phyloP scores from a whole-genome alignment of 2,113 vertebrate genomes.

The Callopanchax toddi region DNA sequence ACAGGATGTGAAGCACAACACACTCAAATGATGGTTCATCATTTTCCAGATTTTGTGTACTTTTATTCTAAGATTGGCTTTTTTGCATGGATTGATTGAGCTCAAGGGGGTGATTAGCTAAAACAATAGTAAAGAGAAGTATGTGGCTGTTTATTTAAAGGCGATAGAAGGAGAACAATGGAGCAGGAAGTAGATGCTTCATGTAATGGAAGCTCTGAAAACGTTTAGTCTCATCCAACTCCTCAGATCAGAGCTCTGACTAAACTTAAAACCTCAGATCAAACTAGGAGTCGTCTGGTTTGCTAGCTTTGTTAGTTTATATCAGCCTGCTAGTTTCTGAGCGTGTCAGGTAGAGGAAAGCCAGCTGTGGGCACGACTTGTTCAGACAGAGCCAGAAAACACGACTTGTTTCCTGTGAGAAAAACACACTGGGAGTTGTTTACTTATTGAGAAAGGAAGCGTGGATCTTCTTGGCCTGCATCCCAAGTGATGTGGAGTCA shows the following conservation, averaged over 20 bases:
- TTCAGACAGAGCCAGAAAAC: constrained; percentile 36
- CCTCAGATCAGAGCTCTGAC: constrained; percentile 14
- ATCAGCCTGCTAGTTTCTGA: constrained; percentile 4
- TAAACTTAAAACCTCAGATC: constrained; percentile 4
- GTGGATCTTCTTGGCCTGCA: constrained; percentile 11
- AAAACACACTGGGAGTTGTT: constrained; percentile 40
- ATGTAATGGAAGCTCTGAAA: constrained; percentile 1
- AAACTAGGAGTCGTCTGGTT: no score
- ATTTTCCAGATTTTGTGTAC: constrained; percentile 5
- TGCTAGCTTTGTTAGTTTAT: not conserved
- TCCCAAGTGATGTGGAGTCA: not conserved
- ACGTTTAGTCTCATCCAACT: constrained; percentile 13
- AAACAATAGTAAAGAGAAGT: constrained; percentile 30
- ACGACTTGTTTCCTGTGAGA: constrained; percentile 31
- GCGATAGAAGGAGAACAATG: constrained; percentile 50
- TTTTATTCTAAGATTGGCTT: constrained; percentile 6
- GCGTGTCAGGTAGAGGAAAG: constrained; percentile 41
- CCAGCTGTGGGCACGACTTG: constrained; percentile 48
- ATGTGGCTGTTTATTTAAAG: constrained; percentile 31
- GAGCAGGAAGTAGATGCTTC: constrained; percentile 39
- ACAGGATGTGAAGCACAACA: not conserved
- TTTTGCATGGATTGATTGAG: constrained; percentile 20
- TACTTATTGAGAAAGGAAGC: constrained; percentile 35
- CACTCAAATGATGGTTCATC: constrained; percentile 1
- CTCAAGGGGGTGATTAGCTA: constrained; percentile 24